Evolutionary conservation across 2,797 vertebrate genomes (phyloP).

Genomic region (Emydoidea blandingii): DNA sequence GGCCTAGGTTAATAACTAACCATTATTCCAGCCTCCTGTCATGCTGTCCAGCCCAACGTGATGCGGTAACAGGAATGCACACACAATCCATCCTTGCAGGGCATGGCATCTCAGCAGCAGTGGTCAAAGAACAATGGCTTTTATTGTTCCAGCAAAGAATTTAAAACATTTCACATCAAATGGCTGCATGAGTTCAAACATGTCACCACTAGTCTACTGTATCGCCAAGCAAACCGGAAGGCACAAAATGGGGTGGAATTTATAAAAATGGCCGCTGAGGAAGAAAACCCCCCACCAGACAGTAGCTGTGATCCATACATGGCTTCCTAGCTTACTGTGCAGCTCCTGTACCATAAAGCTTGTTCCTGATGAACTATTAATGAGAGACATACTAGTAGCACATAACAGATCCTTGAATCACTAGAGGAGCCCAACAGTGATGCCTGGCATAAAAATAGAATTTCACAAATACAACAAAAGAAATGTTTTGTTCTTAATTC

Average conservation of each 20-base stretch:
- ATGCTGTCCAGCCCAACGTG: not conserved
- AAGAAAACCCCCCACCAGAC: not conserved
- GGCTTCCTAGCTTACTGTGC: not conserved
- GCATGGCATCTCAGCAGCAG: not conserved
- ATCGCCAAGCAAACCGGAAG: not conserved
- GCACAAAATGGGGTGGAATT: conserved; percentile 15
- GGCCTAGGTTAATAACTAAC: conserved; percentile 32
- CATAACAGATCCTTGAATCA: not conserved
- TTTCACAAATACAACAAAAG: not conserved
- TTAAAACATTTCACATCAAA: conserved; percentile 73
- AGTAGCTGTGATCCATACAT: rapidly evolving
- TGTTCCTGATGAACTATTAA: not conserved
- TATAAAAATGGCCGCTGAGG: not conserved
- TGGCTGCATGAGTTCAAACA: conserved; percentile 40
- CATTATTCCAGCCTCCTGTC: not conserved
- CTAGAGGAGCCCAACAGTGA: not conserved
- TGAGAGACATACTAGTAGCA: not conserved
- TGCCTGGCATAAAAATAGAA: not conserved
- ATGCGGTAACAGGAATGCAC: not conserved
- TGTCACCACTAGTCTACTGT: conserved; percentile 38
- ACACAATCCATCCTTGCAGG: conserved; percentile 19
- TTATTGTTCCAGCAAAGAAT: conserved; percentile 68
- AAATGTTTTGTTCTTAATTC: not conserved
- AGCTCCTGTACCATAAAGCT: not conserved
- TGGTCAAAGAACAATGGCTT: conserved; percentile 55